Conservation (phyloP, 30 jellyfish, hydroid and myxozoan species). For the Haliclystus octoradiatus region DNA sequence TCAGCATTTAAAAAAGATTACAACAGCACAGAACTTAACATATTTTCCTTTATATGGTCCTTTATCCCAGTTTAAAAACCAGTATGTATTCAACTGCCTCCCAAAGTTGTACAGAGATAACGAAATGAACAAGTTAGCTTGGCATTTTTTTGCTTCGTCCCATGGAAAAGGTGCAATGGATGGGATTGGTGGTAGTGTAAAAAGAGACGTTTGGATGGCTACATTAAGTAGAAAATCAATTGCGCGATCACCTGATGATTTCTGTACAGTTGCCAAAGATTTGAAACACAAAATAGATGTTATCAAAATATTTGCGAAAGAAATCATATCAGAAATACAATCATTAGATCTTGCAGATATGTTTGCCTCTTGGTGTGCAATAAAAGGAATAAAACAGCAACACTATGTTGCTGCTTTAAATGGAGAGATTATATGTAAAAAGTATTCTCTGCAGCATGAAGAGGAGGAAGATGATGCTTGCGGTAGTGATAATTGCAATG, state of each 20-base stretch:
- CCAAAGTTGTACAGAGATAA: not conserved
- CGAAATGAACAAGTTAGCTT: not conserved
- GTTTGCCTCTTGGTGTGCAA: slow-evolving; percentile 4
- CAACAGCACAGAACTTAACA: slow-evolving; percentile 2
- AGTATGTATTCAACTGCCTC: slow-evolving; percentile 9
- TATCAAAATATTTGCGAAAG: slow-evolving; percentile 1
- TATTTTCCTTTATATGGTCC: slow-evolving; percentile 16
- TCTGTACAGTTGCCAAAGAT: slow-evolving; percentile 21
- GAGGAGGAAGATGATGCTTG: too few relatives aligned
- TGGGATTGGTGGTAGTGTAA: slow-evolving; percentile 13
- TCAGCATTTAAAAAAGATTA: not conserved
- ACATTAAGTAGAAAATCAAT: slow-evolving; percentile 1
- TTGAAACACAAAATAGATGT: slow-evolving; percentile 6
- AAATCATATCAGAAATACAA: slow-evolving; percentile 1
- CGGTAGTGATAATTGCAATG: too few relatives aligned
- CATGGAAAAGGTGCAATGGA: slow-evolving; percentile 46
- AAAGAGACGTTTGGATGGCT: not conserved
- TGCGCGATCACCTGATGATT: slow-evolving; percentile 10
- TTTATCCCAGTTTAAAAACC: slow-evolving; percentile 10
- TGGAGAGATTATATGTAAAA: too few relatives aligned
- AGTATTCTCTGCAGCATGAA: slow-evolving; percentile 1
- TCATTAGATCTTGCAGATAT: slow-evolving; percentile 1
- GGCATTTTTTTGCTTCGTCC: slow-evolving; percentile 27
- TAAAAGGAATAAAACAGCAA: not conserved
- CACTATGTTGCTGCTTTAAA: slow-evolving; percentile 7